phyloP scores from a whole-genome alignment of 2,888 invertebrate genomes.

The Zootermopsis nevadensis region DNA sequence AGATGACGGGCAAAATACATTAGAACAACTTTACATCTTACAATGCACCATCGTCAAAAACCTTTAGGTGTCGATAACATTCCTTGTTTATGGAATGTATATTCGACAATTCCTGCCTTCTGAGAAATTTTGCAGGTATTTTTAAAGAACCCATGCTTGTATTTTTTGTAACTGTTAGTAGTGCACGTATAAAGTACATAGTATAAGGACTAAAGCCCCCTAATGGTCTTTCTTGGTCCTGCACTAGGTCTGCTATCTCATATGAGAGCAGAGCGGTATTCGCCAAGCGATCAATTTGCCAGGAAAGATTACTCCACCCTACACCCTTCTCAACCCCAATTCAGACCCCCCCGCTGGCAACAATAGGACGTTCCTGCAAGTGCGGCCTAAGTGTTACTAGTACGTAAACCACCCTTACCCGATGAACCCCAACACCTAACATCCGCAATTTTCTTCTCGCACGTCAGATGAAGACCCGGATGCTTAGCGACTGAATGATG shows the following conservation, averaged over 20 bases:
- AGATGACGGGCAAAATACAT: too few species aligned
- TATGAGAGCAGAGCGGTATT: slow-evolving; percentile 31
- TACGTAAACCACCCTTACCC: not conserved
- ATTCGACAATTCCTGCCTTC: too few species aligned
- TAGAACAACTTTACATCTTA: too few species aligned
- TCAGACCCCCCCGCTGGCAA: slow-evolving; percentile 3
- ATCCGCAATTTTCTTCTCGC: slow-evolving; percentile 35
- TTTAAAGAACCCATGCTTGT: not conserved
- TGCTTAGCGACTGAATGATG: slow-evolving; percentile 33
- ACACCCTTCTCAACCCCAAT: slow-evolving; percentile 6
- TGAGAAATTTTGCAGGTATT: not conserved
- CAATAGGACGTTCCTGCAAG: not conserved
- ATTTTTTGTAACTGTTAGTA: slow-evolving; percentile 35
- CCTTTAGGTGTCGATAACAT: too few species aligned
- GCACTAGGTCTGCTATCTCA: slow-evolving; percentile 3
- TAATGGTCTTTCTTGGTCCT: slow-evolving; percentile 16
- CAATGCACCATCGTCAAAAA: too few species aligned
- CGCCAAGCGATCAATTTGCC: slow-evolving; percentile 36
- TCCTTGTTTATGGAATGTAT: too few species aligned
- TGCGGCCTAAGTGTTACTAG: not conserved
- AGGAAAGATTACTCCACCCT: slow-evolving; percentile 32
- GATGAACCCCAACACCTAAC: not conserved
- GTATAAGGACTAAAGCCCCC: slow-evolving; percentile 23
- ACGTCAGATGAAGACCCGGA: slow-evolving; percentile 22
- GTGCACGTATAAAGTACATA: slow-evolving; percentile 7